Base-by-base conservation (phyloP, 1,140 invertebrate genomes). In the Hyphantria cunea region DNA sequence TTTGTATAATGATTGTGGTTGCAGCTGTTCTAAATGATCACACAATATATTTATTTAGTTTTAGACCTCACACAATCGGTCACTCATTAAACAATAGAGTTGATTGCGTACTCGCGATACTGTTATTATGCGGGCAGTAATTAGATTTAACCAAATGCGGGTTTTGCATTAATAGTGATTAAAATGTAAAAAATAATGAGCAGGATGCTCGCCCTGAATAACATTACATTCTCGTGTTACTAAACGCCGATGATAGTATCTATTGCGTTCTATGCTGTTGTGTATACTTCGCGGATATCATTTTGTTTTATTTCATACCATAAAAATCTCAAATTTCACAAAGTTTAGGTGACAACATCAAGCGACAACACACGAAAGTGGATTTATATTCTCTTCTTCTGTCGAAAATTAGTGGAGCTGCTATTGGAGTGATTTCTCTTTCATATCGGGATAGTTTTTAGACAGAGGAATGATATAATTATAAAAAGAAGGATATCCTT, bases 121-220 rank as follows among this genome's bases (percentile, higher is more conserved):
- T 77, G 17, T 25, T 25, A 86, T 84, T 86, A 89, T 89, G 79
- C 85, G 82, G 86, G 85, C 75, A 44, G 75, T 86, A 90, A 90
- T 90, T 90, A 90, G 78, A 86, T 83, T 86, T 80, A 84, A 86
- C 82, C 79, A 81, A 86, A 87, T 88, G 83, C 84, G 87, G 84
- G 86, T 76, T 84, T 80, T 77, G 76, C 77, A 76, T 84, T 84
- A 86, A 88, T 82, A 76, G 78, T 69, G 64, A 80, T 68, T 60
- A 55, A 60, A 61, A 74, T 74, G 72, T 76, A 80, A 84, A 83
- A 81, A 84, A 71, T 78, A 76, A 78, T 74, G 59, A 70, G 74
- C 75, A 67, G 72, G 66, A 75, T 72, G 62, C 52, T 50, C 55
- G 69, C 65, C 76, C 73, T 73, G 70, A 79, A 80, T 82, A 76